Conservation (phyloP, 1,140 invertebrate genomes). For the Druon quercuslanigerum region DNA sequence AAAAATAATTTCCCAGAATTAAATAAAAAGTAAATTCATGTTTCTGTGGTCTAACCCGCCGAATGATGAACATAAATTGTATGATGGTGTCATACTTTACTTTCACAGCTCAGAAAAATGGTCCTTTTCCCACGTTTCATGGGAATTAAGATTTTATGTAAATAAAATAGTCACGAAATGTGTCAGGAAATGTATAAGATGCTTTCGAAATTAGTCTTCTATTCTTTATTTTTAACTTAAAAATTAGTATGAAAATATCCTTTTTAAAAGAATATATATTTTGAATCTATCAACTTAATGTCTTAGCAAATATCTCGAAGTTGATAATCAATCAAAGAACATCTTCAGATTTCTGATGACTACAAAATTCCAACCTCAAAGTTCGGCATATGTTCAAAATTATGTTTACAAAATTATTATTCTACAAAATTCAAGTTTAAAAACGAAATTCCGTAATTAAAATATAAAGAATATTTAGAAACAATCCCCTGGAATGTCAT, state of each 20-base stretch:
- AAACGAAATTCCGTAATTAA: not conserved
- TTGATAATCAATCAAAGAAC: not conserved
- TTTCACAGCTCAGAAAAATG: not conserved
- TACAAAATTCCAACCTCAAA: slow-evolving; percentile 13
- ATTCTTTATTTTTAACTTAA: not conserved
- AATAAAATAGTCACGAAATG: not conserved
- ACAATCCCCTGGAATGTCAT: slow-evolving; percentile 57
- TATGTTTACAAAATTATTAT: not conserved
- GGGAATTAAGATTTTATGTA: not conserved
- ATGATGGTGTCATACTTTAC: not conserved
- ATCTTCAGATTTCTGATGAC: not conserved
- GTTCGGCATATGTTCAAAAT: not conserved
- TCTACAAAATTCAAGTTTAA: not conserved
- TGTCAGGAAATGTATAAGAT: slow-evolving; percentile 1
- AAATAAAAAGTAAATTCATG: slow-evolving; percentile 5
- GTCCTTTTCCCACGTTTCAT: not conserved
- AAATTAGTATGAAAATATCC: not conserved
- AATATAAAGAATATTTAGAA: not conserved
- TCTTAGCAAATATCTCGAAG: not conserved
- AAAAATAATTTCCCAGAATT: not conserved
- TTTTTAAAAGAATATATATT: not conserved
- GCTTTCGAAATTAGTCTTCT: not conserved
- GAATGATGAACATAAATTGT: not conserved
- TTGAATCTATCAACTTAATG: not conserved
- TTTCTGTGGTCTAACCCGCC: not conserved